Evolutionary conservation across 2,797 vertebrate species (phyloP), one percentile per base, ranked within the genome.

Genomic region (Enteromius mattozi): DNA sequence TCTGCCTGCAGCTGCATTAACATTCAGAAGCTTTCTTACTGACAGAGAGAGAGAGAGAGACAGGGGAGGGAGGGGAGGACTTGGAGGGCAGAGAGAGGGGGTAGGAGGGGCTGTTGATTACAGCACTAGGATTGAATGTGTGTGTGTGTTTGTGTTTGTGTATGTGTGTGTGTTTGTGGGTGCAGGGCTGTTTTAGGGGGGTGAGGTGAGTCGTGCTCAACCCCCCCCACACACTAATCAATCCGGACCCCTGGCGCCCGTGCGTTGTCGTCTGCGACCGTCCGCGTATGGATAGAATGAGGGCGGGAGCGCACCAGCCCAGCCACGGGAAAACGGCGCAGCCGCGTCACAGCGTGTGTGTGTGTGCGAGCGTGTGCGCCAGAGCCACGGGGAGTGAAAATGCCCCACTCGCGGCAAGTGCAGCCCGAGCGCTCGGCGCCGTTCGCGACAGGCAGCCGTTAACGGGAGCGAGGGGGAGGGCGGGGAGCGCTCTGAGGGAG

Each of bases 251-350:
- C 88, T 77, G 54, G 87, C 87, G 69, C 71, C 79, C 45, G 76
- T 10, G 12, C 59, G 79, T 88, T 86, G 84, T 87, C 86, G 74
- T 72, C 82, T 72, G 68, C 76, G 80, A 87, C 76, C 65, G 59
- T 88, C 78, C 78, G 79, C 77, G 40, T 80, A 72, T 77, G 75
- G 83, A 83, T 88, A 90, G 86, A 86, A 90, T 90, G 78, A 88
- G 88, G 89, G 88, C 33, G 87, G 87, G 88, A 91, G 89, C 87
- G 80, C 35, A 80, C 78, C 84, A 87, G 84, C 69, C 61, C 89
- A 81, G 92, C 86, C 88, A 91, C 92, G 91, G 91, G 89, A 77
- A 89, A 79, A 88, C 88, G 86, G 84, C 56, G 88, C 88, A 87
- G 83, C 83, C 79, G 82, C 86, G 72, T 83, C 86, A 88, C 84